These are phyloP conservation scores for Drosophila histrio DNA, from an alignment of 2,888 invertebrate genomes.

Conservation along the genomic window DNA sequence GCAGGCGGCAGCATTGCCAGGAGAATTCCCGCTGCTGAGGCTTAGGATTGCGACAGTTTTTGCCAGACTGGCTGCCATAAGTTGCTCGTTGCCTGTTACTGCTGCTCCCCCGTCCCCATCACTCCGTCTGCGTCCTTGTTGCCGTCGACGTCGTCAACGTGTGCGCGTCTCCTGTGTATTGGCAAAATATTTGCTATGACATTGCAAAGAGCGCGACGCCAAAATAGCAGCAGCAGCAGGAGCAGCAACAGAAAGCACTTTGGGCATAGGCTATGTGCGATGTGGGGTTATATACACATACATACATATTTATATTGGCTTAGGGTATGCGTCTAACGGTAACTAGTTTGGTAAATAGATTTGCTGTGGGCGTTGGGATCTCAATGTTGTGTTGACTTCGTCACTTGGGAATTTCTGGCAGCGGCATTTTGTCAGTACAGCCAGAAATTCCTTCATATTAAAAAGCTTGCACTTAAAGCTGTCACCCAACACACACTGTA, in stretches of 20 bases:
- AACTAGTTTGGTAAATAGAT: constrained; percentile 76
- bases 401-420: constrained; percentile 36
- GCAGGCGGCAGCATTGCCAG: constrained; percentile 15
- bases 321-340: constrained; percentile 61
- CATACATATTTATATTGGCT: constrained; percentile 58
- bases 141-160: constrained; percentile 61
- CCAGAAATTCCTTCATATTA: constrained; percentile 15
- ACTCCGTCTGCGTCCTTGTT: not conserved
- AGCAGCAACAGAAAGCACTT: constrained; percentile 51
- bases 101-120: constrained; percentile 4
- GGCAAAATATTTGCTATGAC: constrained; percentile 79
- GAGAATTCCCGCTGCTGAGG: constrained; percentile 61
- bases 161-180: constrained; percentile 71
- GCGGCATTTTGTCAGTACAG: constrained; percentile 45
- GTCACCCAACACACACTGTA: not conserved
- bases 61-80: constrained; percentile 47
- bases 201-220: constrained; percentile 70
- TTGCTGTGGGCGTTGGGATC: constrained; percentile 67
- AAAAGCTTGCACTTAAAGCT: constrained; percentile 26
- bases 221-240: constrained; percentile 58
- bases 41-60: constrained; percentile 66
- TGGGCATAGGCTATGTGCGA: constrained; percentile 65
- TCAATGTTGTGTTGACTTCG: constrained; percentile 19
- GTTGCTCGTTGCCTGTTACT: constrained; percentile 33
- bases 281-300: constrained; percentile 18